Conservation (phyloP, 2,113 vertebrate genomes). For the Microtus pennsylvanicus region DNA sequence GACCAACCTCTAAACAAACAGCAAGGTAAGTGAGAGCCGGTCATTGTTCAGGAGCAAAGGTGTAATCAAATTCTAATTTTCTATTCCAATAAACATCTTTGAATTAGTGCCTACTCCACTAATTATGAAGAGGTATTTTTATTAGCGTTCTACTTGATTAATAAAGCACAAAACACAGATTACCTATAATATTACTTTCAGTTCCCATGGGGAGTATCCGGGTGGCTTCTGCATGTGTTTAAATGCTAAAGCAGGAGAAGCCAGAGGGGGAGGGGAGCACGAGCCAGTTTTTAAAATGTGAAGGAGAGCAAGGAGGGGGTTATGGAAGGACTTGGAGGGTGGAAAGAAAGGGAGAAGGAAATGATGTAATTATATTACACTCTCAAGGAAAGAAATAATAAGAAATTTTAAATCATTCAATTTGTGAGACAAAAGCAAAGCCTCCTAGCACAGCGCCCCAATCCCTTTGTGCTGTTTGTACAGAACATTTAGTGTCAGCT, state of each 20-base stretch:
- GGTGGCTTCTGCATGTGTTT: slow-evolving; percentile 57
- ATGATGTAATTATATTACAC: not conserved
- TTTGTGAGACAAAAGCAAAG: not conserved
- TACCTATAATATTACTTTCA: slow-evolving; percentile 69
- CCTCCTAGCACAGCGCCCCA: not conserved
- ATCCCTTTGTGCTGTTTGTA: not conserved
- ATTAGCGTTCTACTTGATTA: slow-evolving; percentile 85
- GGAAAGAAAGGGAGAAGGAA: not conserved
- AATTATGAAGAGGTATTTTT: slow-evolving; percentile 80
- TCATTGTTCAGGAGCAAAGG: slow-evolving; percentile 84
- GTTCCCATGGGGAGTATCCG: slow-evolving; percentile 40
- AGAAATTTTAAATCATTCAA: not conserved
- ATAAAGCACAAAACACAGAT: slow-evolving; percentile 83
- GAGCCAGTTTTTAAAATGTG: not conserved
- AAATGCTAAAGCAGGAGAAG: not conserved
- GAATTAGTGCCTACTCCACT: slow-evolving; percentile 82
- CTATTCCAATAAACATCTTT: slow-evolving; percentile 83
- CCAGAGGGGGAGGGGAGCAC: not conserved
- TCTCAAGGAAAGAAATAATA: not conserved
- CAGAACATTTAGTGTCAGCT: not conserved
- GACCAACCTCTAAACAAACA: slow-evolving; percentile 78
- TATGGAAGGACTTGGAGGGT: not conserved
- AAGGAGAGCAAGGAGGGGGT: not conserved
- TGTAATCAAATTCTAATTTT: slow-evolving; percentile 85
- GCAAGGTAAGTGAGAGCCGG: slow-evolving; percentile 74